Base-by-base conservation (phyloP, 2,888 invertebrate species). In the Helicoverpa assulta region DNA sequence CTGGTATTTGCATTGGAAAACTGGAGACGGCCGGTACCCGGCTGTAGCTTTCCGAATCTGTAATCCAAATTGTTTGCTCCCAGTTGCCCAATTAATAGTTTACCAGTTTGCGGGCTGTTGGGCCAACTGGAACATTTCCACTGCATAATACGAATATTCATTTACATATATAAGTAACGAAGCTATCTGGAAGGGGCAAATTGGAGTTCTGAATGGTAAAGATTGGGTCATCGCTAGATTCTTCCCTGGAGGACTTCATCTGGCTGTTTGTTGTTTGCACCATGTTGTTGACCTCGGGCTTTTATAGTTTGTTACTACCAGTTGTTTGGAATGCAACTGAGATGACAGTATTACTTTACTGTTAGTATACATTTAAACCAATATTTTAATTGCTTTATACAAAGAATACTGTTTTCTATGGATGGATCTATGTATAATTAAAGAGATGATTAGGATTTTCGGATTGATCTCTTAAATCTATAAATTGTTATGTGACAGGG, bases 81-180 rank as follows among this genome's bases (percentile, higher is more conserved):
- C 84, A 62, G 74, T 67, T 68, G 76, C 37, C 63, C 82, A 83
- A 82, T 82, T 82, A 78, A 81, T 83, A 83, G 79, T 82, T 83
- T 66, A 69, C 65, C 55, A 73, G 75, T 80, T 79, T 60, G 81
- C 62, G 67, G 70, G 65, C 60, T 67, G 83, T 70, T 60, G 67
- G 63, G 77, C 67, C 74, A 69, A 71, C 67, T 71, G 70, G 74
- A 74, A 61, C 69, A 70, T 66, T 70, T 61, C 64, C 60, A 68
- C 70, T 77, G 76, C 66, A 75, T 77, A 77, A 77, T 80, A 75
- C 54, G 40, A 52, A 70, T 58, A 59, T 47, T 59, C 52, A 77
- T 78, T 80, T 70, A 70, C 76, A 77, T 77, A 54, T 76, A 80
- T 75, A 77, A 77, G 76, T 70, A 65, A 62, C 57, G 53, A 33